These are phyloP conservation scores for Muraenolepis orangiensis DNA, from an alignment of 2,797 vertebrate species.

Conservation along the genomic window DNA sequence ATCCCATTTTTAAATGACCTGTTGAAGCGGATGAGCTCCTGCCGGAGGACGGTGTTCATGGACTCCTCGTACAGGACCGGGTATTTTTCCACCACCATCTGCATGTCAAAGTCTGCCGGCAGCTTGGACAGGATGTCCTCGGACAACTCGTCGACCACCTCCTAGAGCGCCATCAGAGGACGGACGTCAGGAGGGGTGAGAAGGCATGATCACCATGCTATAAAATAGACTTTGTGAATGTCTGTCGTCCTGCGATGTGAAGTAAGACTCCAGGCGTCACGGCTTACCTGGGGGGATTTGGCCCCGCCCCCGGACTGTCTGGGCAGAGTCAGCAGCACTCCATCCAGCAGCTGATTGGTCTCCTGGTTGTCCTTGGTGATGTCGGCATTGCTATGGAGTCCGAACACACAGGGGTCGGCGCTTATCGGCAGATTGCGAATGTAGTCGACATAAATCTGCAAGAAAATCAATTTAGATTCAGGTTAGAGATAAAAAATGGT, in stretches of 20 bases:
- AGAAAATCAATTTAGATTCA: no score
- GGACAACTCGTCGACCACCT: slow-evolving; percentile 85
- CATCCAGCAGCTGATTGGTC: slow-evolving; percentile 87
- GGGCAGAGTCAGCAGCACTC: slow-evolving; percentile 87
- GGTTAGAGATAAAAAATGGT: no score
- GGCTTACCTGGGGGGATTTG: slow-evolving; percentile 86
- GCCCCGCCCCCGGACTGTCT: slow-evolving; percentile 80
- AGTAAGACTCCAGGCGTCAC: background rate
- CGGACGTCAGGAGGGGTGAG: background rate
- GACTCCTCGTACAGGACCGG: slow-evolving; percentile 88
- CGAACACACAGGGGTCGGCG: slow-evolving; percentile 86
- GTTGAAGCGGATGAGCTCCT: slow-evolving; percentile 92
- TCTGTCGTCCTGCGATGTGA: background rate
- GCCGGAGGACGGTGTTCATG: slow-evolving; percentile 92
- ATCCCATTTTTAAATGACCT: no score
- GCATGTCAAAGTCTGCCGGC: slow-evolving; percentile 79
- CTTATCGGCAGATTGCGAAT: slow-evolving; percentile 81
- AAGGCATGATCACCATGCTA: background rate
- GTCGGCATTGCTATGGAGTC: slow-evolving; percentile 90
- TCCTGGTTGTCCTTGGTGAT: slow-evolving; percentile 96
- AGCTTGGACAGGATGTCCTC: slow-evolving; percentile 87
- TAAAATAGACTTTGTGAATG: background rate
- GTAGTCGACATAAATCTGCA: slow-evolving; percentile 83
- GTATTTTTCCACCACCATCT: slow-evolving; percentile 78
- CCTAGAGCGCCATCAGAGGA: slow-evolving; percentile 55